Conservation (phyloP, 1,140 invertebrate species). For the Ylistrum balloti region DNA sequence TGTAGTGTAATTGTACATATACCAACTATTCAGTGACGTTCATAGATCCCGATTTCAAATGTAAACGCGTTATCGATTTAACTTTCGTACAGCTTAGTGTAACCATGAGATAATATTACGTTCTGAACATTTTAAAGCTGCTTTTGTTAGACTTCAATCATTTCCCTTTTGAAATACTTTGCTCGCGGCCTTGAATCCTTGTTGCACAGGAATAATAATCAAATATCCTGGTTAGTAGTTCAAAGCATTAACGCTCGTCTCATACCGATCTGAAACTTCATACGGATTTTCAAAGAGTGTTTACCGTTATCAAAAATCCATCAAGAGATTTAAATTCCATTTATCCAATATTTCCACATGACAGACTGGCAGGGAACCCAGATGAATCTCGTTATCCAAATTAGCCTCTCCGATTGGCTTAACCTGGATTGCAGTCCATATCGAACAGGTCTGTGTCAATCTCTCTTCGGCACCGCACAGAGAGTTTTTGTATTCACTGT, state of each 20-base stretch:
- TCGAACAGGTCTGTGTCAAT: background rate
- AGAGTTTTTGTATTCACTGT: background rate
- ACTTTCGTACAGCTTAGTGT: background rate
- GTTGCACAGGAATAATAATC: constrained; percentile 5
- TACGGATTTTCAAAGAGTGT: background rate
- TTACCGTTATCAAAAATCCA: constrained; percentile 7
- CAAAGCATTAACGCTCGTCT: background rate
- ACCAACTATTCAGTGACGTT: no score
- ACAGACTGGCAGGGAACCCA: background rate
- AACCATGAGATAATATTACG: background rate
- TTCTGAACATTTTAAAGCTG: background rate
- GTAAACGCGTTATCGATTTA: background rate
- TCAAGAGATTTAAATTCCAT: constrained; percentile 35
- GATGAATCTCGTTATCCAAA: background rate
- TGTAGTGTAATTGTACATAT: no score
- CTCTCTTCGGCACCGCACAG: background rate
- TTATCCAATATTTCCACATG: background rate
- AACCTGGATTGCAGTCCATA: background rate
- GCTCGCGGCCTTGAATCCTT: background rate
- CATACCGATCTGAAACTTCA: background rate
- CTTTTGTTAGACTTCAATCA: background rate
- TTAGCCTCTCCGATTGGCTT: background rate
- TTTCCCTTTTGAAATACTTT: background rate
- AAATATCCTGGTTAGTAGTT: background rate
- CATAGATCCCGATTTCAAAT: no score